Conservation (phyloP, 1,140 invertebrate genomes). For the Chironomus tepperi region DNA sequence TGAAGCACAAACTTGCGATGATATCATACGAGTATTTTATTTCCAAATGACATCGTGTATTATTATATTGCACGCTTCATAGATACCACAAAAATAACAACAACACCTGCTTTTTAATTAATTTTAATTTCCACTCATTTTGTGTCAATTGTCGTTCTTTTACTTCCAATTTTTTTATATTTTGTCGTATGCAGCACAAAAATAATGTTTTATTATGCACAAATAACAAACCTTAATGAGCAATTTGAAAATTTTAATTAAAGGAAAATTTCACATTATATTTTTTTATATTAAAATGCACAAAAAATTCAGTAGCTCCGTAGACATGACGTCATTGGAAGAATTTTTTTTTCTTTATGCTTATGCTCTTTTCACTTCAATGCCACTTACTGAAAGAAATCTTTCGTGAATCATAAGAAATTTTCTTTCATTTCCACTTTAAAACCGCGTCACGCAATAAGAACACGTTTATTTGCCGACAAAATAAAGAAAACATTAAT, state of each 20-base stretch:
- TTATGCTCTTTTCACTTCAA: constrained; percentile 1
- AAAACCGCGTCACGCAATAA: not conserved
- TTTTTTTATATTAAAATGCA: too few species aligned
- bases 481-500: not conserved
- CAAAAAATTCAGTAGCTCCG: not conserved
- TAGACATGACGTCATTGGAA: constrained; percentile 16
- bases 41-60: too few species aligned
- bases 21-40: too few species aligned
- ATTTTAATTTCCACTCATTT: constrained; percentile 7
- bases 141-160: not conserved
- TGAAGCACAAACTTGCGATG: too few species aligned
- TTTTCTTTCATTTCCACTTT: not conserved
- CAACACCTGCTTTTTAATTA: constrained; percentile 12
- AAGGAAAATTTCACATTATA: too few species aligned
- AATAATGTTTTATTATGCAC: too few species aligned
- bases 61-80: not conserved
- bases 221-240: too few species aligned
- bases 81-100: not conserved
- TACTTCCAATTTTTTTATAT: not conserved
- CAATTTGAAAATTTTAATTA: too few species aligned
- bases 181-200: too few species aligned
- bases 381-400: not conserved
- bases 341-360: not conserved
- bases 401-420: not conserved
- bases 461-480: constrained; percentile 11